These are phyloP conservation scores for Pipistrellus kuhlii DNA, from an alignment of 2,797 vertebrate species.

Conservation along the genomic window DNA sequence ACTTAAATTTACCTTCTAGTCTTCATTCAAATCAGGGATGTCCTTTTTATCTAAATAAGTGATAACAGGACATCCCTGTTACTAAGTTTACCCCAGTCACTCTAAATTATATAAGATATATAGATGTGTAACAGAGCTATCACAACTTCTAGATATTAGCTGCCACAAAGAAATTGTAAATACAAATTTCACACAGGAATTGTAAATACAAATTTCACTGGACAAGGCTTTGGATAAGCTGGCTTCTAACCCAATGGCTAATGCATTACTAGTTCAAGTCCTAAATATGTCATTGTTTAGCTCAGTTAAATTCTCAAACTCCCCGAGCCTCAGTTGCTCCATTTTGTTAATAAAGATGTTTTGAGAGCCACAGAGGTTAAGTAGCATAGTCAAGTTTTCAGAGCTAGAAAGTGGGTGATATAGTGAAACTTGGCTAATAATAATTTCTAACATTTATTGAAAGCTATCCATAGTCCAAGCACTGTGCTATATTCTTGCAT, in stretches of 20 bases:
- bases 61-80: too few species aligned
- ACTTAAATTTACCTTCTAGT: neutral
- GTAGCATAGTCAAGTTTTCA: too few species aligned
- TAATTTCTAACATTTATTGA: too few species aligned
- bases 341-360: too few species aligned
- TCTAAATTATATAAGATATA: neutral
- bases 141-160: neutral
- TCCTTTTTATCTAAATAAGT: too few species aligned
- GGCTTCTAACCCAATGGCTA: neutral
- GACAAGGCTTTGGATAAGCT: neutral
- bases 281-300: neutral
- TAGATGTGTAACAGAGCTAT: neutral
- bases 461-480: too few species aligned
- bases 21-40: neutral
- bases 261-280: neutral
- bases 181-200: neutral
- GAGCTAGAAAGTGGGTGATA: too few species aligned
- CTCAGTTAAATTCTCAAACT: neutral
- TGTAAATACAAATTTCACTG: neutral
- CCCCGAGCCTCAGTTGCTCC: too few species aligned
- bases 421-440: too few species aligned
- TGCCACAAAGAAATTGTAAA: neutral
- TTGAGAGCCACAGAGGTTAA: too few species aligned
- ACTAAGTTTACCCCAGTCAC: neutral
- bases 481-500: too few species aligned